These are phyloP conservation scores for Argya squamiceps DNA, from an alignment of 2,797 vertebrate species.

Conservation along the genomic window DNA sequence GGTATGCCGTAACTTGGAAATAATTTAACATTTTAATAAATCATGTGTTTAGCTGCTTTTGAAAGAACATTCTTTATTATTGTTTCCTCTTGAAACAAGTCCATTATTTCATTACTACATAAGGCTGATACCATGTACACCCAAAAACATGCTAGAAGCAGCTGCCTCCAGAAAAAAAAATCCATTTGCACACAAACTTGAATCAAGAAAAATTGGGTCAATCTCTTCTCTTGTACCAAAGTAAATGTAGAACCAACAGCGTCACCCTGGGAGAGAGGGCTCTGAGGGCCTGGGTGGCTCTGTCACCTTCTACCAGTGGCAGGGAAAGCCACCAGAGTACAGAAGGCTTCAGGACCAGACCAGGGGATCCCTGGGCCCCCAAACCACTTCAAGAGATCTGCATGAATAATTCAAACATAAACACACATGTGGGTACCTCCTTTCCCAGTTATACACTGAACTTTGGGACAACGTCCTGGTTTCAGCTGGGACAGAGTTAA, in stretches of 20 bases:
- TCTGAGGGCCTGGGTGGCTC: background rate
- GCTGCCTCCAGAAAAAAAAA: background rate
- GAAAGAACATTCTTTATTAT: constrained; percentile 6
- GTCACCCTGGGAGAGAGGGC: background rate
- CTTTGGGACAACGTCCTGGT: fast-evolving
- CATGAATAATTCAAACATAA: background rate
- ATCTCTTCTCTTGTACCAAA: background rate
- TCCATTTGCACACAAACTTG: background rate
- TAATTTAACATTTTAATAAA: constrained; percentile 33
- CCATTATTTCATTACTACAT: background rate
- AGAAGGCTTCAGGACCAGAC: background rate
- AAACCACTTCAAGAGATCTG: background rate
- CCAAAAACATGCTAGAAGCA: background rate
- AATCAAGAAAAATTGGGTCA: background rate
- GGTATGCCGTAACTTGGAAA: constrained; percentile 2
- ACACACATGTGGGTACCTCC: background rate
- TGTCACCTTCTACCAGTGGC: background rate
- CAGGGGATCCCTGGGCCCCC: fast-evolving
- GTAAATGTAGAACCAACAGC: background rate
- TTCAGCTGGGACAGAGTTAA: background rate
- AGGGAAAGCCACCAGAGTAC: background rate
- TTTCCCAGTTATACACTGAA: background rate
- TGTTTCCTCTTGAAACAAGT: background rate
- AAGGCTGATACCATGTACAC: background rate
- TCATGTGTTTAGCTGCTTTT: background rate